These are phyloP conservation scores for Sphenopsis melanotis DNA, from an alignment of 2,797 vertebrate species.

Conservation along the genomic window DNA sequence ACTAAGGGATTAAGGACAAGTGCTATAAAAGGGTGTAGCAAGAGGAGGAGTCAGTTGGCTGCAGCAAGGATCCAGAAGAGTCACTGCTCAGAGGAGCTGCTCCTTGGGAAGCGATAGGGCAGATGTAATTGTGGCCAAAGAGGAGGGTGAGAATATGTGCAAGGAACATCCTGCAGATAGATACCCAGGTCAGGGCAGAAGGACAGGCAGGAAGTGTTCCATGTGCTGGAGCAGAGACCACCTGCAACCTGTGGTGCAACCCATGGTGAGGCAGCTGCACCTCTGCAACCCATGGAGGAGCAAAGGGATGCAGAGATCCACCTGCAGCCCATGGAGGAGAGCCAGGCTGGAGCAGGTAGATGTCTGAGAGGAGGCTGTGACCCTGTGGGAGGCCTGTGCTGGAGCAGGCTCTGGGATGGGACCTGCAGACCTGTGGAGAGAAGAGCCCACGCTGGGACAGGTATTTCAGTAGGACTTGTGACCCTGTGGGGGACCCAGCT, in stretches of 20 bases:
- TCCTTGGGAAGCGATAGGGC: no score
- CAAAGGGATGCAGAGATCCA: not conserved
- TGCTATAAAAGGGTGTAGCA: no score
- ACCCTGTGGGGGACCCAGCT: not conserved
- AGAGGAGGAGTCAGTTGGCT: no score
- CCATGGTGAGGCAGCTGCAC: not conserved
- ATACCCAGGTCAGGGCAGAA: not conserved
- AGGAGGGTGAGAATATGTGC: not conserved
- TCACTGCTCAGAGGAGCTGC: no score
- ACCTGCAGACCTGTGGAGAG: not conserved
- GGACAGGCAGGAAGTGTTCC: not conserved
- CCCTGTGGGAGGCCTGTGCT: not conserved
- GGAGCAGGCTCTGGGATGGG: not conserved
- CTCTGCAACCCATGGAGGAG: not conserved
- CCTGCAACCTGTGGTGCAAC: not conserved
- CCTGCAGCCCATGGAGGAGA: not conserved
- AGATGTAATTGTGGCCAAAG: not conserved
- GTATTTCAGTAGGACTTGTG: not conserved
- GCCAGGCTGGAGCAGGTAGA: not conserved
- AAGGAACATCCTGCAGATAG: not conserved
- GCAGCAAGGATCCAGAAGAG: no score
- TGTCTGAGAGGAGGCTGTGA: not conserved
- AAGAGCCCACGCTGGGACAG: fast-evolving
- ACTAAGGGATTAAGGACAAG: no score
- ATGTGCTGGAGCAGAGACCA: not conserved